Evolutionary conservation across 2,113 vertebrate genomes (phyloP).

Genomic region (Xenus cinereus): DNA sequence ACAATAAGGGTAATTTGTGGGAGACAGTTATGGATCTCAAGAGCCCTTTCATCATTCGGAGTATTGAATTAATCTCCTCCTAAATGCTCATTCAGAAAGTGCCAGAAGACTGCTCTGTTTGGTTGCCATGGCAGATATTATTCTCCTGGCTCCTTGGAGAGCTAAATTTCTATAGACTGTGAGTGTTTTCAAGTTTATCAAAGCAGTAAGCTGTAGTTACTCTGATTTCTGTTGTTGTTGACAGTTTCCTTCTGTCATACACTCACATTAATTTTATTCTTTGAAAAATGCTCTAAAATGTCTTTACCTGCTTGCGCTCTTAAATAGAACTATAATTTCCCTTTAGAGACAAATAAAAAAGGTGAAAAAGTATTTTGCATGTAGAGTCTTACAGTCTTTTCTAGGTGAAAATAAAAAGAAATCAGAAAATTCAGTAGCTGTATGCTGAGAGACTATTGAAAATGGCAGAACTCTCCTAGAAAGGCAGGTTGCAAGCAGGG

Average conservation of each 20-base stretch:
- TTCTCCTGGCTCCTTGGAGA: conserved; percentile 42
- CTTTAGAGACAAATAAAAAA: background rate
- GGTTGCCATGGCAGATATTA: conserved; percentile 62
- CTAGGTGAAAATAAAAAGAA: background rate
- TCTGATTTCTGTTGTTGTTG: background rate
- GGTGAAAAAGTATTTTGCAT: background rate
- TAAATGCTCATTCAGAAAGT: conserved; percentile 52
- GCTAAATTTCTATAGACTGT: conserved; percentile 36
- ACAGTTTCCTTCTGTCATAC: background rate
- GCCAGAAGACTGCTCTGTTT: conserved; percentile 45
- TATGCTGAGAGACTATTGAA: background rate
- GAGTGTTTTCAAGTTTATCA: conserved; percentile 47
- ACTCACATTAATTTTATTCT: background rate
- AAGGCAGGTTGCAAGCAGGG: background rate
- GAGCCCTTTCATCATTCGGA: conserved; percentile 45
- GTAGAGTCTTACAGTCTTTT: background rate
- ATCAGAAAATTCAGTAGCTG: background rate
- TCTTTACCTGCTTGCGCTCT: background rate
- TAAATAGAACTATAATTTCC: background rate
- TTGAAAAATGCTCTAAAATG: background rate
- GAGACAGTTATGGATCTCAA: conserved; percentile 67
- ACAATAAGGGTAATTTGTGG: conserved; percentile 67
- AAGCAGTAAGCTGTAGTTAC: background rate
- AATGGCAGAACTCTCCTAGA: background rate
- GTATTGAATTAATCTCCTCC: conserved; percentile 62